Percentiles rank a stretch among this genome's conserved stretches.
Conservation (phyloP, 2,113 vertebrate genomes). For the Heterochromis multidens region DNA sequence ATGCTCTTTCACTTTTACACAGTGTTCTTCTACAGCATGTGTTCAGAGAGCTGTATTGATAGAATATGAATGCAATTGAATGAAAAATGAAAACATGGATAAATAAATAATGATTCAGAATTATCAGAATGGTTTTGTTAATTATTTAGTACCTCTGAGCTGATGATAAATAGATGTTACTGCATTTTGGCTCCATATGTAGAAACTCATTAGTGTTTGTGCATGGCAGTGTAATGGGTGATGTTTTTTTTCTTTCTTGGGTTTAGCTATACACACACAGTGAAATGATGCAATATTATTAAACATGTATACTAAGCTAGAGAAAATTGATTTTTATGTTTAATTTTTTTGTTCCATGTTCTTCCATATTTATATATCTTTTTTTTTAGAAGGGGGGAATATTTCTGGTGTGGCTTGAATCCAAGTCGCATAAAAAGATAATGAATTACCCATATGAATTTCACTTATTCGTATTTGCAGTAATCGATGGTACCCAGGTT, state of each 20-base stretch:
- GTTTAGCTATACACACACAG: background rate
- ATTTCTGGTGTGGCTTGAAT: background rate
- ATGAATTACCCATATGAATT: background rate
- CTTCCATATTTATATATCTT: background rate
- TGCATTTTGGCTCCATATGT: constrained; percentile 8
- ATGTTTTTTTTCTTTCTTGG: background rate
- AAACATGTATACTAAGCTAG: background rate
- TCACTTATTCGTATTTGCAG: background rate
- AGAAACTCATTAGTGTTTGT: background rate
- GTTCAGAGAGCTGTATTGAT: background rate
- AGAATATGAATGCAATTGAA: too few relatives aligned
- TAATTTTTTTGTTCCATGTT: background rate
- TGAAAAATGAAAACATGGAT: background rate
- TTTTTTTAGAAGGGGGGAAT: background rate
- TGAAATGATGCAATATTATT: background rate
- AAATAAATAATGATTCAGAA: constrained; percentile 8
- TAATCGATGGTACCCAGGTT: background rate
- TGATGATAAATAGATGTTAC: constrained; percentile 6
- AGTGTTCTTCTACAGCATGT: background rate
- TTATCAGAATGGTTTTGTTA: background rate
- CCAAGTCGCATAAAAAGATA: background rate
- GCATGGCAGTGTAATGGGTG: background rate
- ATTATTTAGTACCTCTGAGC: constrained; percentile 22
- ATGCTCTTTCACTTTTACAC: background rate
- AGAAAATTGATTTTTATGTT: background rate